Evolutionary conservation across 2,113 vertebrate genomes (phyloP), one percentile per base, ranked within the genome.

Genomic region (Lagopus leucura): DNA sequence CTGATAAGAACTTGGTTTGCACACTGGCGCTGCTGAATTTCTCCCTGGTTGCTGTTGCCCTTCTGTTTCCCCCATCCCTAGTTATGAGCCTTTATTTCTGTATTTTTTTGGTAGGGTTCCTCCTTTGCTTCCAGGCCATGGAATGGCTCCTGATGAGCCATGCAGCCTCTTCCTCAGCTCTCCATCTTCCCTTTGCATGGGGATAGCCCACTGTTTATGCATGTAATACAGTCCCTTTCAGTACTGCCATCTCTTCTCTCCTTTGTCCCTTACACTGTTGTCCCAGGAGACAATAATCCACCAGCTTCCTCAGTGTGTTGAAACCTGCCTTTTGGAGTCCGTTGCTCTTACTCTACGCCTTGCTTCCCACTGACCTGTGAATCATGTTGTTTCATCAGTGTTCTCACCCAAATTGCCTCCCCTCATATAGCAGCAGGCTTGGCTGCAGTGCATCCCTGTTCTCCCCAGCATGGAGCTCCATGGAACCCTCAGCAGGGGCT

Each of bases 161-260:
- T 5, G 87, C 91, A 92, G 84, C 66, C 81, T 87, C 84, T 93
- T 93, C 21, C 89, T 79, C 8, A 38, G 78, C 69, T 69, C 82
- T 87, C 91, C 85, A 65, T 89, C 93, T 94, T 85, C 58, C 66
- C 40, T 89, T 65, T 93, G 87, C 94, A 69, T 14, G 2, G 78
- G 89, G 74, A 67, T 40, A 82, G 48, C 70, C 81, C 70, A 81
- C 91, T 85, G 91, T 91, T 47, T 96, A 82, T 95, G 84, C 45
- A 2, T 60, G 47, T 76, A 75, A 91, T 91, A 57, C 7, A 89
- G 82, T 79, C 77, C 55, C 70, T 95, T 93, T 89, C 89, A 96
- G 64, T 27, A 75, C 81, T 92, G 89, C 82, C 92, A 88, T 85
- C 90, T 94, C 88, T 94, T 72, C 90, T 82, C 87, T 91, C 92